These are phyloP conservation scores for Thalpophila matura DNA, from an alignment of 2,888 invertebrate genomes.

Conservation along the genomic window DNA sequence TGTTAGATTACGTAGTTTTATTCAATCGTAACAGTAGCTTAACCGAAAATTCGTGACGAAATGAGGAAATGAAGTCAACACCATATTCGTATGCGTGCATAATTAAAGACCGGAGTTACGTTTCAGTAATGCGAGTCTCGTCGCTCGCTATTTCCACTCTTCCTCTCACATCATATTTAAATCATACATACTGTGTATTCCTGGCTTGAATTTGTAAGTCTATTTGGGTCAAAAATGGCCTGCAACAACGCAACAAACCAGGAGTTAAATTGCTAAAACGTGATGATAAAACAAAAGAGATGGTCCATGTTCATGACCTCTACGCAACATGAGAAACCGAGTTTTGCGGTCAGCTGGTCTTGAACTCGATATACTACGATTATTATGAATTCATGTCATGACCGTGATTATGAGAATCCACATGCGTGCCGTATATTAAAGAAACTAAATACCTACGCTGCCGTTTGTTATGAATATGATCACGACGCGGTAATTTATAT, in stretches of 20 bases:
- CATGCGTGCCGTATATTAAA: constrained; percentile 54
- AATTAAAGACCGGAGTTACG: constrained; percentile 47
- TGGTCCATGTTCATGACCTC: constrained; percentile 51
- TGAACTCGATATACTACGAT: constrained; percentile 64
- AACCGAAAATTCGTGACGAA: constrained; percentile 21
- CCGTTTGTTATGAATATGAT: constrained; percentile 48
- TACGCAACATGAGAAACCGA: constrained; percentile 55
- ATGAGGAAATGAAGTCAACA: constrained; percentile 34
- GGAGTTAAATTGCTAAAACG: constrained; percentile 36
- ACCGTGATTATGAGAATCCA: constrained; percentile 63
- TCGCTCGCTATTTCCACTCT: constrained; percentile 49
- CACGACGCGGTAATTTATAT: constrained; percentile 40
- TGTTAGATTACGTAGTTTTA: neutral
- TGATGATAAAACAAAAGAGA: constrained; percentile 34
- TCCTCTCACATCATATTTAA: constrained; percentile 39
- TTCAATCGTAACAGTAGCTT: neutral
- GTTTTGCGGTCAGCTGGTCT: constrained; percentile 67
- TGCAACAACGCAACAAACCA: constrained; percentile 14
- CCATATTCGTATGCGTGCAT: constrained; percentile 37
- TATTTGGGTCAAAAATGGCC: constrained; percentile 35
- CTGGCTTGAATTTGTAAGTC: constrained; percentile 7
- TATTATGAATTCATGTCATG: constrained; percentile 70
- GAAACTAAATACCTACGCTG: constrained; percentile 40
- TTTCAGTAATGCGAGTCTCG: constrained; percentile 49
- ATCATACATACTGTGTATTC: constrained; percentile 38